Percentiles rank a stretch among this genome's conserved stretches.
phyloP scores from a whole-genome alignment of 2,113 vertebrate genomes.

The Pelmatolapia mariae region DNA sequence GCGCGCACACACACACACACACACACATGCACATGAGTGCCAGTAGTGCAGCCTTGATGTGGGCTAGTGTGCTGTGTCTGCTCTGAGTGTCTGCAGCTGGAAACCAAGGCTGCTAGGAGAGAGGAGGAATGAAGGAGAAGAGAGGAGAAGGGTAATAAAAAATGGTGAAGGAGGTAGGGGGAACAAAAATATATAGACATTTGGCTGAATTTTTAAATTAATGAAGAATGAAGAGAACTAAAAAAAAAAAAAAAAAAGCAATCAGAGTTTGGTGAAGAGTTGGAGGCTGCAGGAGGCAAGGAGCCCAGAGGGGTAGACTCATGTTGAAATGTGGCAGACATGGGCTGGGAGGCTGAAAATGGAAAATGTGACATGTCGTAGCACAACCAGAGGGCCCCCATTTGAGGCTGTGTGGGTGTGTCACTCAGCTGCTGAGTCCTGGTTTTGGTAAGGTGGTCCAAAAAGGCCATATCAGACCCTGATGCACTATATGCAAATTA shows the following conservation, averaged over 20 bases:
- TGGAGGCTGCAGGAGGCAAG: not conserved
- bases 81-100: constrained; percentile 58
- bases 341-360: constrained; percentile 20
- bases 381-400: constrained; percentile 30
- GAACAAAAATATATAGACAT: not conserved
- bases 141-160: not conserved
- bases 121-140: constrained; percentile 11
- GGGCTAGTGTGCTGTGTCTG: constrained; percentile 64
- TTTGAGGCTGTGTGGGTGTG: constrained; percentile 19
- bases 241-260: not conserved
- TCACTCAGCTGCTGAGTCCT: constrained; percentile 4
- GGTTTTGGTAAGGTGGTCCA: not conserved
- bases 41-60: constrained; percentile 62
- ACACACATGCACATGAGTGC: constrained; percentile 10
- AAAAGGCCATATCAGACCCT: not conserved
- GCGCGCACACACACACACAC: not conserved
- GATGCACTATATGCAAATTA: not conserved
- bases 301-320: not conserved
- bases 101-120: constrained; percentile 46
- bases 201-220: too few species aligned
- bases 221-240: not conserved
- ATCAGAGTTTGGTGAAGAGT: not conserved
- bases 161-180: not conserved
- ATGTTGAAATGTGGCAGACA: constrained; percentile 15
- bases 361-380: constrained; percentile 52